Base-by-base conservation (phyloP, 2,113 vertebrate species). In the Synchiropus splendidus region DNA sequence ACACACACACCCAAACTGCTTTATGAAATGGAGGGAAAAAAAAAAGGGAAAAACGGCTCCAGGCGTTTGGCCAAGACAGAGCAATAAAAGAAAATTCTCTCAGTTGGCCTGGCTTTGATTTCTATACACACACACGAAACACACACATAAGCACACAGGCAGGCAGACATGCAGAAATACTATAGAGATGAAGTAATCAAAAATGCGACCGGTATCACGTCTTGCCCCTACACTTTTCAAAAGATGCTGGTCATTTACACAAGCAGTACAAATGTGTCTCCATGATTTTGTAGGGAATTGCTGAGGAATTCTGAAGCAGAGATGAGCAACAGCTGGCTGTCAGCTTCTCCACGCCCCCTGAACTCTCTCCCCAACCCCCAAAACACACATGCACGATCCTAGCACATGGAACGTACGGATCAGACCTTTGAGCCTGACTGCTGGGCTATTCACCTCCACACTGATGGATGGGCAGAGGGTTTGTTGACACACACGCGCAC, bases 291-390 rank as follows among this genome's bases (percentile, higher is more conserved):
- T 55, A 16, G 54, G 46, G 63, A 47, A 39, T 51, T 12, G 18
- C 51, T 58, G 12, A 58, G 72, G 64, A 79, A 75, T 72, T 70
- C 58, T 40, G 59, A 45, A 18, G 61, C 13, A 14, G 45, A 42
- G 44, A 59, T 49, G 33, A 39, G 27, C 61, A 78, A 70, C 79
- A 80, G 77, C 75, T 78, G 77, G 57, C 58, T 45, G 48, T 42
- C 35, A n/a, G 42, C 17, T 64, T 31, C 16, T 36, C 51, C 47
- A 61, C 56, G 18, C 67, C 69, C 71, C 51, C 30, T n/a, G n/a
- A n/a, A n/a, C n/a, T n/a, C 47, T 3, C 45, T 12, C 39, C 13
- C 45, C 27, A 42, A 43, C 49, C 54, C 54, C 53, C 32, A n/a
- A n/a, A n/a, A n/a, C n/a, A 49, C 49, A 37, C 36, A 42, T 43